Percentiles rank a stretch among this genome's conserved stretches.
Conservation (phyloP, 1,140 invertebrate species). For the Helicoverpa armigera region DNA sequence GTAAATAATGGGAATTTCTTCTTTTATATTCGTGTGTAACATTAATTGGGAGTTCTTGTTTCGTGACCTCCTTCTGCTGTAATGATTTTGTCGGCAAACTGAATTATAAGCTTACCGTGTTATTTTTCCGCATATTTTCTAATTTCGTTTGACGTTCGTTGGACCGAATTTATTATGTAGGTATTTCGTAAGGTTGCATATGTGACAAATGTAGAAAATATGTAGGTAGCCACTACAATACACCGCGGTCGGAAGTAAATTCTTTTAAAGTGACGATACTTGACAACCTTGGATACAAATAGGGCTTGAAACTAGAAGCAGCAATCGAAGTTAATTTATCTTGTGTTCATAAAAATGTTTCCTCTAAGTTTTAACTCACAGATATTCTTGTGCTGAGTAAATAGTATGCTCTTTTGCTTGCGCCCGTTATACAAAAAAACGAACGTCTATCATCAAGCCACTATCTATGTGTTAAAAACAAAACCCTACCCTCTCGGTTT, state of each 20-base stretch:
- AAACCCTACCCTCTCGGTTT: neutral
- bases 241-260: too few relatives aligned
- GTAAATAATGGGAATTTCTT: constrained; percentile 41
- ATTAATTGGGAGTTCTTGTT: constrained; percentile 33
- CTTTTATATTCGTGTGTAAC: constrained; percentile 28
- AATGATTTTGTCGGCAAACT: constrained; percentile 18
- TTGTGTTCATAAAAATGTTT: too few relatives aligned
- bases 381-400: too few relatives aligned
- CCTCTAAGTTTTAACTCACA: too few relatives aligned
- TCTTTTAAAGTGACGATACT: too few relatives aligned
- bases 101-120: neutral
- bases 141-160: neutral
- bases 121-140: constrained; percentile 8
- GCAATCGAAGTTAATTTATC: too few relatives aligned
- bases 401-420: too few relatives aligned
- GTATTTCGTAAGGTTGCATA: neutral
- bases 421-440: neutral
- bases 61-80: constrained; percentile 20
- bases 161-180: neutral
- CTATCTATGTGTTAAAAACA: neutral
- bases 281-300: too few relatives aligned
- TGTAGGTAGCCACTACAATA: neutral
- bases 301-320: too few relatives aligned
- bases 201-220: neutral
- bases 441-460: neutral